phyloP scores from a whole-genome alignment of 2,113 vertebrate species.

The Corythornis vintsioides region DNA sequence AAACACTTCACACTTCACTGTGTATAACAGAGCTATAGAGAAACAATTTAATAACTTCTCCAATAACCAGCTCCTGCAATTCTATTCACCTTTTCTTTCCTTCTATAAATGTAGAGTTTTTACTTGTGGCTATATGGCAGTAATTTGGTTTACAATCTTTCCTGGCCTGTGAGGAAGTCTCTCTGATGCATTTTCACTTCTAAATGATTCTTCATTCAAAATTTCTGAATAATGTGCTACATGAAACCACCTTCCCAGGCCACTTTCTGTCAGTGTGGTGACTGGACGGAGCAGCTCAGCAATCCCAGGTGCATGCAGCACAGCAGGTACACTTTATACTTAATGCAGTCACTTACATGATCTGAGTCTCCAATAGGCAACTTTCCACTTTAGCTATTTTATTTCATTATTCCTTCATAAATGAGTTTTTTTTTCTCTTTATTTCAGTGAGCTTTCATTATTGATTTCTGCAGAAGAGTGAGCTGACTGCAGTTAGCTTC shows the following conservation, averaged over 20 bases:
- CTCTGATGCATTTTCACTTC: neutral
- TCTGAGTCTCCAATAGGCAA: neutral
- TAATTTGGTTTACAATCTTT: neutral
- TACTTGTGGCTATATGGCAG: neutral
- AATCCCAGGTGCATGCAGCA: neutral
- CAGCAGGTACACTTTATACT: neutral
- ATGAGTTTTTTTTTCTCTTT: neutral
- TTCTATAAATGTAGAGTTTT: neutral
- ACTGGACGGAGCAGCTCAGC: neutral
- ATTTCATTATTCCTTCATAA: slow-evolving; percentile 17
- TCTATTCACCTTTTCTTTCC: neutral
- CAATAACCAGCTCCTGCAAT: neutral
- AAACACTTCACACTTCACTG: neutral
- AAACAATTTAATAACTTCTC: neutral
- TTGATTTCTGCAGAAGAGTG: slow-evolving; percentile 3
- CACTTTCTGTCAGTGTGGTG: neutral
- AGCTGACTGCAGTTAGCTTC: slow-evolving; percentile 16
- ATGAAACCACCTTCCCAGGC: neutral
- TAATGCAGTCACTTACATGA: neutral
- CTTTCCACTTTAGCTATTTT: neutral
- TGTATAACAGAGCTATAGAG: neutral
- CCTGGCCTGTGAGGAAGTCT: neutral
- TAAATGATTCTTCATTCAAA: neutral
- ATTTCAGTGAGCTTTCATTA: slow-evolving; percentile 9
- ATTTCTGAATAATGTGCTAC: neutral